Percentiles rank a stretch among this genome's conserved stretches.
Evolutionary conservation across 2,797 vertebrate species (phyloP).

Genomic region (Myotis findleyi): DNA sequence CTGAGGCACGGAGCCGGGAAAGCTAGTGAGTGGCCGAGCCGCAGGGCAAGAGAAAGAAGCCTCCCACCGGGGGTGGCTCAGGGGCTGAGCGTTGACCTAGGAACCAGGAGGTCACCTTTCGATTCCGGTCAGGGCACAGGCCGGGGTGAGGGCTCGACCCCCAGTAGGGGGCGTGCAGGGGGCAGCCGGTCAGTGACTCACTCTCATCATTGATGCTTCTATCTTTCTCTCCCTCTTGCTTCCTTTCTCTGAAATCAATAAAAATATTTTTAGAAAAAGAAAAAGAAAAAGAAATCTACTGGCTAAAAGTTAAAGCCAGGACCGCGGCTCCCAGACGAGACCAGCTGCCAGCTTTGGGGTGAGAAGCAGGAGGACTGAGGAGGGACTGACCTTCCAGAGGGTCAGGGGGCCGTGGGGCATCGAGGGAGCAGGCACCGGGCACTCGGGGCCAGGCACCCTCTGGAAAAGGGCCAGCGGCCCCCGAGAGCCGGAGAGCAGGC

Average conservation of each 20-base stretch:
- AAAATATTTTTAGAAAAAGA: too few species aligned
- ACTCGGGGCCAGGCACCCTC: not conserved
- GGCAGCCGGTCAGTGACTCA: too few species aligned
- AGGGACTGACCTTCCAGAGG: not conserved
- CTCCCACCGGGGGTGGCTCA: too few species aligned
- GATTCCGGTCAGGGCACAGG: not conserved
- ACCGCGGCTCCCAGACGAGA: not conserved
- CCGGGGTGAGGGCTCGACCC: not conserved
- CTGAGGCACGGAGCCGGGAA: not conserved
- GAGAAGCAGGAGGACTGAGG: not conserved
- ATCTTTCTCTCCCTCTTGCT: too few species aligned
- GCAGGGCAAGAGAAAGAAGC: too few species aligned
- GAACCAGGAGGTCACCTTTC: not conserved
- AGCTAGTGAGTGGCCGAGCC: not conserved
- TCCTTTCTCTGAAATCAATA: too few species aligned
- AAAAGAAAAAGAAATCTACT: not conserved
- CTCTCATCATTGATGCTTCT: too few species aligned
- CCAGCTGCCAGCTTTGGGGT: not conserved
- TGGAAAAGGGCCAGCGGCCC: not conserved
- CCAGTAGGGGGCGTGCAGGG: too few species aligned
- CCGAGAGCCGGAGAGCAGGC: rapidly evolving
- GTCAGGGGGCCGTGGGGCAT: not conserved
- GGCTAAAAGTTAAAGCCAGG: not conserved
- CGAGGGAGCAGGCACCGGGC: not conserved
- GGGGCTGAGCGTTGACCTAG: not conserved